Conservation (phyloP, 1,140 invertebrate genomes). For the Stegodyphus dumicola region DNA sequence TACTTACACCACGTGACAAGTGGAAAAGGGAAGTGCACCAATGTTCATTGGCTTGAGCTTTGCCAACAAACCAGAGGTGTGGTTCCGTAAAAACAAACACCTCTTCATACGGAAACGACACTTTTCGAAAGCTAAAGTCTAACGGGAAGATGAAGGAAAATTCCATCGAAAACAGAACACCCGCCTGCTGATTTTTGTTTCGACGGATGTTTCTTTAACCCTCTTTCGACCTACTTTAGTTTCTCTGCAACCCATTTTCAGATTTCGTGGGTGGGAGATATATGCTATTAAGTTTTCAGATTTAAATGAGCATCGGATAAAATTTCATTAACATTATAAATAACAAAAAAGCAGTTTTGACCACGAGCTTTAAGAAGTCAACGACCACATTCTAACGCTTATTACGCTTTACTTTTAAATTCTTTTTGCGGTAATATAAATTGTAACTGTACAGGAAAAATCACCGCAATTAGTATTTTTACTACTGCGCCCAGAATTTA, state of each 20-base stretch:
- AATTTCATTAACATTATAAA: too few relatives aligned
- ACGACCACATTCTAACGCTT: too few relatives aligned
- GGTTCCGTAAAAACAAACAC: conserved; percentile 36
- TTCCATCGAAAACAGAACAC: conserved; percentile 22
- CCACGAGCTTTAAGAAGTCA: too few relatives aligned
- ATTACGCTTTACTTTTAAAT: too few relatives aligned
- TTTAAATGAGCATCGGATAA: not conserved
- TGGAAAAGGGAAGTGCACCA: not conserved
- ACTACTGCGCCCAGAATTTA: too few relatives aligned
- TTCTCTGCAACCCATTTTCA: conserved; percentile 7
- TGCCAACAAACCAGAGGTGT: not conserved
- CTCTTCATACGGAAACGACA: conserved; percentile 24
- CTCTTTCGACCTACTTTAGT: conserved; percentile 12
- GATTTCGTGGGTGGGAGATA: conserved; percentile 11
- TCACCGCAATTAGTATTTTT: too few relatives aligned
- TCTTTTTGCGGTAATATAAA: too few relatives aligned
- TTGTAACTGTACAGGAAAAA: too few relatives aligned
- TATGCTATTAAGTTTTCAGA: not conserved
- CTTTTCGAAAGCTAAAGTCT: not conserved
- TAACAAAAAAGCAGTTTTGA: too few relatives aligned
- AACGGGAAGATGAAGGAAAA: conserved; percentile 16
- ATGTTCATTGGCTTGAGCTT: not conserved
- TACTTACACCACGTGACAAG: conserved; percentile 17
- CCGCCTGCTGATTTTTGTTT: conserved; percentile 2
- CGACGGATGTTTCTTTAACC: conserved; percentile 5